Base-by-base conservation (phyloP, 2,797 vertebrate species). In the Bucorvus abyssinicus region DNA sequence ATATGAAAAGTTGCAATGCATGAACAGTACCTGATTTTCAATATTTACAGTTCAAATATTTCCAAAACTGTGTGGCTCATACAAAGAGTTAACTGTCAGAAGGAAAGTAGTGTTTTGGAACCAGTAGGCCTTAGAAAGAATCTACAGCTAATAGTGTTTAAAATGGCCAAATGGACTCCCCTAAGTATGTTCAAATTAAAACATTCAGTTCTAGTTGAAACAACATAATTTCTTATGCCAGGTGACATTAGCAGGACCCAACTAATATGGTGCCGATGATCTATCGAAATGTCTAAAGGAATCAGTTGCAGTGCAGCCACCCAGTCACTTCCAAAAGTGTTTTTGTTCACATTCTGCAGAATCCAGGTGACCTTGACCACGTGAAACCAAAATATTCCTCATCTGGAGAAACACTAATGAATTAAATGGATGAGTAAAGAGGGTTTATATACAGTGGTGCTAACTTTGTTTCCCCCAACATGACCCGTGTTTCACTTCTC, bases 41-140 rank as follows among this genome's bases (percentile, higher is more conserved):
- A 19, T 93, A 94, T 94, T 94, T 93, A 87, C 85, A 93, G 84
- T 88, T 96, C n/a, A 89, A 77, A 71, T 91, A 81, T 91, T 92
- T 78, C 79, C 26, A 32, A 61, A 81, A 53, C 15, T 40, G 6
- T 65, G 67, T 87, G 38, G 42, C n/a, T 91, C 57, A 22, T 60
- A 59, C 21, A 57, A 84, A 69, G 75, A 69, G 76, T 76, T 90
- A 83, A 93, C 38, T 84, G 64, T 73, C 49, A 76, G 77, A 75
- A 70, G 36, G 30, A 73, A 89, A 69, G 27, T 56, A 88, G n/a
- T 65, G 30, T 84, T 93, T 97, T 86, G 73, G 84, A 95, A 84
- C 23, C 9, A 57, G 34, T 44, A 75, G 53, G 47, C n/a, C 53
- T 83, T 69, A 59, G 63, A 79, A 93, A 64, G 30, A 52, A 56